Conservation (phyloP, 2,888 invertebrate genomes). For the Caenorhabditis virilis region DNA sequence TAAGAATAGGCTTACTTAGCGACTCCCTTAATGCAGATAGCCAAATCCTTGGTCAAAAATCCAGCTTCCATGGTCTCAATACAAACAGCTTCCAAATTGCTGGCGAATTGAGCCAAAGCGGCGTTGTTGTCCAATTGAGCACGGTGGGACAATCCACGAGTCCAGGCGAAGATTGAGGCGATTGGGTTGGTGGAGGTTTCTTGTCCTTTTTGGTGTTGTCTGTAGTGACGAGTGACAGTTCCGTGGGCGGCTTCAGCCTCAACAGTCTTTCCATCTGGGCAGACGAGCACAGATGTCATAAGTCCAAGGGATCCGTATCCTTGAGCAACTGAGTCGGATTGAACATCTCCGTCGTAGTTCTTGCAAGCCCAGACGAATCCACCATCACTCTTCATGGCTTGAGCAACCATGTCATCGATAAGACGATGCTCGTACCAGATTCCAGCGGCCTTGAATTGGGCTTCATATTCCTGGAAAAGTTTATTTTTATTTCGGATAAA, state of each 20-base stretch:
- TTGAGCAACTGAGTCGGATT: constrained; percentile 96
- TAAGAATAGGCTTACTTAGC: too few relatives aligned
- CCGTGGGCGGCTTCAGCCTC: constrained; percentile 98
- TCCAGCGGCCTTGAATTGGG: constrained; percentile 81
- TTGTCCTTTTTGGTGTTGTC: constrained; percentile 77
- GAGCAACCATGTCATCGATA: constrained; percentile 99
- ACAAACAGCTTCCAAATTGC: constrained; percentile 80
- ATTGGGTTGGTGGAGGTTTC: constrained; percentile 99
- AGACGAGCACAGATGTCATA: constrained; percentile 95
- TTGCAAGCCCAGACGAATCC: constrained; percentile 99
- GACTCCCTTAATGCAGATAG: constrained; percentile 95
- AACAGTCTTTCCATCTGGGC: constrained; percentile 96
- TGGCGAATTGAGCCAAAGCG: constrained; percentile 78
- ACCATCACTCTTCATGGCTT: constrained; percentile 82
- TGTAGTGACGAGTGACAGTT: constrained; percentile 88
- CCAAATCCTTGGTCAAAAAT: constrained; percentile 96
- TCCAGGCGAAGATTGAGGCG: constrained; percentile 98
- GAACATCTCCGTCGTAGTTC: constrained; percentile 98
- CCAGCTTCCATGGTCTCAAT: constrained; percentile 92
- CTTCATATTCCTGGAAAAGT: constrained; percentile 77
- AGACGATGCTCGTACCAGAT: constrained; percentile 98
- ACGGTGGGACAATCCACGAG: constrained; percentile 87
- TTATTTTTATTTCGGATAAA: constrained; percentile 1
- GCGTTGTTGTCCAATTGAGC: constrained; percentile 89
- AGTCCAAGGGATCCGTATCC: constrained; percentile 84